Conservation (phyloP, 2,113 vertebrate genomes). For the Callaeas wilsoni region DNA sequence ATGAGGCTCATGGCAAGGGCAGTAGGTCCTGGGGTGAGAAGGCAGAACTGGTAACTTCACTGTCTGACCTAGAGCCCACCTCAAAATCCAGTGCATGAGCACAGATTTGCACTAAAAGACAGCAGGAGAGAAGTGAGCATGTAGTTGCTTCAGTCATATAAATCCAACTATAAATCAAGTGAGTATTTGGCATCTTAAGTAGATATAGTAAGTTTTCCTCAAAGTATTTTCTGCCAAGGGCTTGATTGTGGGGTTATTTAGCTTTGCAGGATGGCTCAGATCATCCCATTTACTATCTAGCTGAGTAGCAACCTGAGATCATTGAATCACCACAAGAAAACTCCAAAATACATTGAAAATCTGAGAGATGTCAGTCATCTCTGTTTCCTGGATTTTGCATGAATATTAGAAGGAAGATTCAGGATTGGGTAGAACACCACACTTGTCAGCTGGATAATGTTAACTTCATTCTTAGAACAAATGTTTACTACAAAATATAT, state of each 20-base stretch:
- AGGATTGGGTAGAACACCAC: not conserved
- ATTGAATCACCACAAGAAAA: not conserved
- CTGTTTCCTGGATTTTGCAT: not conserved
- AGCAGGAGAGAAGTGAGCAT: not conserved
- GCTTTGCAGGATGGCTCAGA: not conserved
- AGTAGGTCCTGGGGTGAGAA: not conserved
- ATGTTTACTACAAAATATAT: not conserved
- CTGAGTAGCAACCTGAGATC: not conserved
- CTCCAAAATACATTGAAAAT: not conserved
- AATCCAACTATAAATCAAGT: not conserved
- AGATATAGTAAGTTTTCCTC: not conserved
- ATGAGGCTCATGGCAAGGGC: not conserved
- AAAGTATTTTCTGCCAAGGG: not conserved
- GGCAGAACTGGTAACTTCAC: not conserved
- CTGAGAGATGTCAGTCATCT: not conserved
- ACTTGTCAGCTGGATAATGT: not conserved
- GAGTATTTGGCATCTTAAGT: not conserved
- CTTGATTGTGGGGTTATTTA: not conserved
- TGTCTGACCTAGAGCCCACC: not conserved
- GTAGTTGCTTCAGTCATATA: not conserved
- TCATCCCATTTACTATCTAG: not conserved
- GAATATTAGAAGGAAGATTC: not conserved
- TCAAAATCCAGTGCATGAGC: not conserved
- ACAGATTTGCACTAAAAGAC: not conserved
- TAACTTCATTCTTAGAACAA: not conserved